A percentile compares a stretch with the other conserved stretches of the same genome.
Evolutionary conservation across 2,113 vertebrate genomes (phyloP).

Genomic region (Dicentrarchus labrax): DNA sequence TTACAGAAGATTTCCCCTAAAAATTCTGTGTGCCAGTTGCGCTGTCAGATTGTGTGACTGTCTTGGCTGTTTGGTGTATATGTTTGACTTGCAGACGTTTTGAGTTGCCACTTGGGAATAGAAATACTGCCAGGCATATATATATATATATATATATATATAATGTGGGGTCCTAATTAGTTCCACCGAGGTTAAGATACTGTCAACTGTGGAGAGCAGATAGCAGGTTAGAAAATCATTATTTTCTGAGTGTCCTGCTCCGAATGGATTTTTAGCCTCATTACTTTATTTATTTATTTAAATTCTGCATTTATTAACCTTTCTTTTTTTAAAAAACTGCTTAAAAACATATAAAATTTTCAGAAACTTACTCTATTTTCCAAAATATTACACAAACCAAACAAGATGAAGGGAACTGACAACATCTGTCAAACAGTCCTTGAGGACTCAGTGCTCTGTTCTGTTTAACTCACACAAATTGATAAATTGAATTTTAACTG

Average conservation of each 20-base stretch:
- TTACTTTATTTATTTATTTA: slow-evolving; percentile 1
- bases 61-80: slow-evolving; percentile 15
- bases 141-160: too few relatives aligned
- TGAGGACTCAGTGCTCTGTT: not conserved
- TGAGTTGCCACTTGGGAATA: slow-evolving; percentile 36
- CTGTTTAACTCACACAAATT: not conserved
- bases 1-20: not conserved
- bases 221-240: slow-evolving; percentile 11
- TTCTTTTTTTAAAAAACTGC: not conserved
- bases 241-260: slow-evolving; percentile 14
- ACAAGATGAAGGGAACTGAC: not conserved
- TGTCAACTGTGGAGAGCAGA: slow-evolving; percentile 15
- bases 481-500: slow-evolving; percentile 13
- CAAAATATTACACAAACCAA: slow-evolving; percentile 11
- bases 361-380: not conserved
- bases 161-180: slow-evolving; percentile 55
- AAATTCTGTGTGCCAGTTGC: not conserved
- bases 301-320: not conserved
- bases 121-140: slow-evolving; percentile 42
- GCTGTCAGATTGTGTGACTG: slow-evolving; percentile 6
- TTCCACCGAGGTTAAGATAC: slow-evolving; percentile 53
- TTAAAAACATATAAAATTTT: slow-evolving; percentile 12
- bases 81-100: slow-evolving; percentile 39
- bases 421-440: slow-evolving; percentile 8
- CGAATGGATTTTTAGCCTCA: slow-evolving; percentile 3